Evolutionary conservation across 2,113 vertebrate genomes (phyloP), one percentile per base, ranked within the genome.

Genomic region (Barnardius zonarius): DNA sequence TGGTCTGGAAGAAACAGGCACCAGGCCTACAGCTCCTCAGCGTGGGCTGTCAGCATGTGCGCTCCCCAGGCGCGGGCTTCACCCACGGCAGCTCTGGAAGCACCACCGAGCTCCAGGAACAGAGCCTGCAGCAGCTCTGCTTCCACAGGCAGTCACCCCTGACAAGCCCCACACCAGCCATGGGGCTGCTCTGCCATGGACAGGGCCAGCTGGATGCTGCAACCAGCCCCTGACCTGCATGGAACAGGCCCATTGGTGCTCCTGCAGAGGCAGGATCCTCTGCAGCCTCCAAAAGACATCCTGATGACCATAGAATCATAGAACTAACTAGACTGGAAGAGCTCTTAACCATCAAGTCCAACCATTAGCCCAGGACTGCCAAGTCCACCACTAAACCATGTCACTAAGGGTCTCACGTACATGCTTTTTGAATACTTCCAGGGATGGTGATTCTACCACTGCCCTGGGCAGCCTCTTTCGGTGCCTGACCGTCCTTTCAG

Each of bases 131-230:
- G 41, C 74, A 54, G 57, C 57, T 20, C 55, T 46, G 75, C 28
- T 84, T 46, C 41, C 67, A 4, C 0, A 31, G 68, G 4, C 46
- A 25, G 52, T 54, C 23, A 41, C 17, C 33, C 48, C 25, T 2
- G 9, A 18, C 1, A 11, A 55, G 22, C 49, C 33, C 61, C 14
- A 2, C 46, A 2, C 8, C 0, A 0, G 22, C 73, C 44, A 44
- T 8, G 6, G 12, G 37, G 18, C 37, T 2, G 1, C 33, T 39
- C 33, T 46, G 69, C 54, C 69, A 52, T 1, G 2, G 15, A 18
- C 3, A 10, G 49, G 24, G 27, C 8, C 43, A 22, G 33, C 23
- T 2, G 7, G 16, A 43, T 1, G 1, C 35, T 8, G 19, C 6
- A 0, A 24, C 35, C 24, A 20, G 51, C 43, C 62, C 48, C 22